Conservation (phyloP, 2,113 vertebrate species). For the Paralichthys olivaceus region DNA sequence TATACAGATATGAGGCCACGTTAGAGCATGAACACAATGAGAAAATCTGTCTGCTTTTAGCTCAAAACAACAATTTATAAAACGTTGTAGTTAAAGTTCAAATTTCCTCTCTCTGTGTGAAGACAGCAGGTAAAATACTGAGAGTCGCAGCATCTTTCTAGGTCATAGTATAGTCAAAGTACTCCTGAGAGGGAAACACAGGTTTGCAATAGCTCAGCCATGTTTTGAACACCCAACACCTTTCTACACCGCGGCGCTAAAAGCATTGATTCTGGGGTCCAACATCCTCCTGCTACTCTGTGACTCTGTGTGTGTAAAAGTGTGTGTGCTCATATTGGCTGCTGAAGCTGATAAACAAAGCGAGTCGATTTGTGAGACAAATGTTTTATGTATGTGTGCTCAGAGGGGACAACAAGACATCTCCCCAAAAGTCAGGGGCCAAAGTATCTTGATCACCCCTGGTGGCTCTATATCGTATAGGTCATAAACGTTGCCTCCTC, state of each 20-base stretch:
- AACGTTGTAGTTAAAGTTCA: no score
- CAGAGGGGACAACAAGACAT: not conserved
- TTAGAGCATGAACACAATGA: not conserved
- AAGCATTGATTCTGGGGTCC: constrained; percentile 47
- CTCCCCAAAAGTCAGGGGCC: not conserved
- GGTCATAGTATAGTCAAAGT: not conserved
- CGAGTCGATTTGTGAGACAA: constrained; percentile 37
- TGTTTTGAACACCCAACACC: constrained; percentile 31
- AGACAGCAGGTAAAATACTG: no score
- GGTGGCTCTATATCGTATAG: not conserved
- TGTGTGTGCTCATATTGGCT: not conserved
- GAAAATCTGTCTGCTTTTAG: not conserved
- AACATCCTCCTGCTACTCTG: constrained; percentile 17
- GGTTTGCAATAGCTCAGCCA: constrained; percentile 52
- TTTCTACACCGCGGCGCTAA: constrained; percentile 52
- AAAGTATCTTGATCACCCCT: not conserved
- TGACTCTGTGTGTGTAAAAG: not conserved
- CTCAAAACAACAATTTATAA: no score
- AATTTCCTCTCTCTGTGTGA: no score
- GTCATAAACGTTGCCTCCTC: no score
- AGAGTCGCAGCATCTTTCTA: not conserved
- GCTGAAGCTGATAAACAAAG: constrained; percentile 22
- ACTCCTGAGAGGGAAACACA: constrained; percentile 51
- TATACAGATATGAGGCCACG: not conserved
- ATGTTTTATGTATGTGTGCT: constrained; percentile 4